Evolutionary conservation across 2,888 invertebrate species (phyloP).

Genomic region (Phalera bucephala): DNA sequence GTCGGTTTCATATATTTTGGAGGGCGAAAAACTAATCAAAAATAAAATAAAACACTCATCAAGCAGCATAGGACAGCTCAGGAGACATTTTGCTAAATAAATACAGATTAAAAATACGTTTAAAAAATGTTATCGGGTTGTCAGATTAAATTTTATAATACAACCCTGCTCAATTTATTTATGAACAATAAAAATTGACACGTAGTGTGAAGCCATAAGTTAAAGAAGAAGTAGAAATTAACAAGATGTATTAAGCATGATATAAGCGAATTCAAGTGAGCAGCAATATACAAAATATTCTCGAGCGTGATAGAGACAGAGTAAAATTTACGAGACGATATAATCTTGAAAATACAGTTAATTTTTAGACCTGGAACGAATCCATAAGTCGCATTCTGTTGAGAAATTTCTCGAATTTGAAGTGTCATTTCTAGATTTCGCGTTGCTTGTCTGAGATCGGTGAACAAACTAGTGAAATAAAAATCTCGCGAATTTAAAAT

Average conservation of each 20-base stretch:
- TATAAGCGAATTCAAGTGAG: no score
- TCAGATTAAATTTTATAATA: no score
- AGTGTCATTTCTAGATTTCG: slow-evolving; percentile 57
- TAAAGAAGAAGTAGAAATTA: no score
- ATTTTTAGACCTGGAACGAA: no score
- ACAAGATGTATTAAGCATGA: no score
- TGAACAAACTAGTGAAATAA: slow-evolving; percentile 22
- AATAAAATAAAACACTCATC: slow-evolving; percentile 53
- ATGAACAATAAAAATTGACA: no score
- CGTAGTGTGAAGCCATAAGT: no score
- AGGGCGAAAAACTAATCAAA: slow-evolving; percentile 33
- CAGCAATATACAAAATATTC: neutral
- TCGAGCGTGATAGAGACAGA: neutral
- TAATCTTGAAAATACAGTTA: no score
- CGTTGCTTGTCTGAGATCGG: slow-evolving; percentile 29
- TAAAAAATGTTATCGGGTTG: slow-evolving; percentile 1
- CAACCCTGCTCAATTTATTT: no score
- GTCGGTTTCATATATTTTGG: slow-evolving; percentile 9
- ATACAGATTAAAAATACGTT: slow-evolving; percentile 24
- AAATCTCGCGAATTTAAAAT: slow-evolving; percentile 8
- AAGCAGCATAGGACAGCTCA: slow-evolving; percentile 34
- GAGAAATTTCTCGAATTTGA: slow-evolving; percentile 78
- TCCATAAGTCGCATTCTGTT: slow-evolving; percentile 17
- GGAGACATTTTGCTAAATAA: slow-evolving; percentile 34
- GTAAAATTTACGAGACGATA: no score